phyloP scores from a whole-genome alignment of 2,888 invertebrate genomes.

The Podabrus alpinus region DNA sequence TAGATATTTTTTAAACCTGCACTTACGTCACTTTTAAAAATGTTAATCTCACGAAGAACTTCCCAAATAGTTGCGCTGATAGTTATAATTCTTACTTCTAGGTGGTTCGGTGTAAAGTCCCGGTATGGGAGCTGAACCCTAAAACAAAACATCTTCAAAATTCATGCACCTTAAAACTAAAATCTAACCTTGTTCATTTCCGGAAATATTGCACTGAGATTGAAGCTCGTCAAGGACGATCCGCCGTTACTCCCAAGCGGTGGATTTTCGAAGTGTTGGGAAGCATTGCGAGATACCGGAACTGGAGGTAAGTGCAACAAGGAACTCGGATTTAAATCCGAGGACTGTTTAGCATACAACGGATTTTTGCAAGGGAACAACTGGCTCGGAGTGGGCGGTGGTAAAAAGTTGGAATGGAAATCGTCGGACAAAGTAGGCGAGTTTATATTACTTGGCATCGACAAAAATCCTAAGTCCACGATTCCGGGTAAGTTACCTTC shows the following conservation, averaged over 20 bases:
- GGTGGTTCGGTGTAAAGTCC: constrained; percentile 32
- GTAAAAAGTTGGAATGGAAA: constrained; percentile 51
- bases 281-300: constrained; percentile 32
- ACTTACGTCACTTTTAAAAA: neutral
- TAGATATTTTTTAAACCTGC: neutral
- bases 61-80: constrained; percentile 33
- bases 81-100: constrained; percentile 30
- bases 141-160: constrained; percentile 9
- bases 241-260: constrained; percentile 50
- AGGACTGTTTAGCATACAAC: constrained; percentile 47
- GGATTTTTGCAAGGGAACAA: constrained; percentile 53
- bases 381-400: constrained; percentile 46
- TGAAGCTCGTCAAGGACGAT: constrained; percentile 73
- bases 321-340: constrained; percentile 40
- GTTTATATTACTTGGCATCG: constrained; percentile 51
- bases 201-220: constrained; percentile 81
- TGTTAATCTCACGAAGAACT: constrained; percentile 18
- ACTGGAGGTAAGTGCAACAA: constrained; percentile 45
- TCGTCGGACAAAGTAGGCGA: constrained; percentile 55
- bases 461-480: constrained; percentile 51
- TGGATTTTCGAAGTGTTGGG: constrained; percentile 49
- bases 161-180: neutral
- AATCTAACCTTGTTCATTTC: constrained; percentile 68
- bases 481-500: constrained; percentile 45
- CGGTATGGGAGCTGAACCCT: constrained; percentile 33